Percentiles rank a stretch among this genome's conserved stretches.
Evolutionary conservation across 2,113 vertebrate genomes (phyloP).

Genomic region (Struthio camelus): DNA sequence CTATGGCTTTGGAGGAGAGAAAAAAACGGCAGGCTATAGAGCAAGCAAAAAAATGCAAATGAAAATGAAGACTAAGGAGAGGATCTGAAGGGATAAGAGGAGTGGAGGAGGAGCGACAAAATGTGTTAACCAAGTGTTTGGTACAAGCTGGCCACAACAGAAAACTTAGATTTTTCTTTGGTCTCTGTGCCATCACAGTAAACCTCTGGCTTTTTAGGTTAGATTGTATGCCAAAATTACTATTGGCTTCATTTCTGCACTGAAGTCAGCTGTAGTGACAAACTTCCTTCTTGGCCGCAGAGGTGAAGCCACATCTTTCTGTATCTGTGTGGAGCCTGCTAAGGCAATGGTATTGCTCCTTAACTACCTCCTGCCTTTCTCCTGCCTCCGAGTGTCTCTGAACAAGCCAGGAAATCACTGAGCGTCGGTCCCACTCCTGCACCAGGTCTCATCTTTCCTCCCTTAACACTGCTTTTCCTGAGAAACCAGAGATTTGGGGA

Average conservation of each 20-base stretch:
- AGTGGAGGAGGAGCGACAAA: neutral
- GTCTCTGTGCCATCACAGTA: neutral
- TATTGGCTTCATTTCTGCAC: fast-evolving
- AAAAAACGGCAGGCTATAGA: neutral
- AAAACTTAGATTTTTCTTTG: neutral
- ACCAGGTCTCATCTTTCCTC: no score
- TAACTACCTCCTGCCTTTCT: neutral
- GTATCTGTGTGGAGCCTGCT: neutral
- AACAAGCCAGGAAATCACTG: neutral
- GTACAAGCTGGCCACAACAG: neutral
- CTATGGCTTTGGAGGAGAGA: neutral
- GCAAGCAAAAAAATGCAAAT: neutral
- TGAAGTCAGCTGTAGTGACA: neutral
- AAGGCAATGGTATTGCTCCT: neutral
- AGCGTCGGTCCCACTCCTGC: neutral
- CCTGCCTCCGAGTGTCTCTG: neutral
- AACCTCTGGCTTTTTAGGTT: neutral
- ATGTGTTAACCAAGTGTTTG: neutral
- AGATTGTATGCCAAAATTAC: neutral
- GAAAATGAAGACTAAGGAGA: neutral
- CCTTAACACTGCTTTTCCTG: no score
- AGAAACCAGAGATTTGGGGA: no score
- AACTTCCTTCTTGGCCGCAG: neutral
- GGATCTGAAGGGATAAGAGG: neutral
- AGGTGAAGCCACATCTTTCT: neutral